phyloP scores from a whole-genome alignment of 2,113 vertebrate genomes.

The Prunella fulvescens region DNA sequence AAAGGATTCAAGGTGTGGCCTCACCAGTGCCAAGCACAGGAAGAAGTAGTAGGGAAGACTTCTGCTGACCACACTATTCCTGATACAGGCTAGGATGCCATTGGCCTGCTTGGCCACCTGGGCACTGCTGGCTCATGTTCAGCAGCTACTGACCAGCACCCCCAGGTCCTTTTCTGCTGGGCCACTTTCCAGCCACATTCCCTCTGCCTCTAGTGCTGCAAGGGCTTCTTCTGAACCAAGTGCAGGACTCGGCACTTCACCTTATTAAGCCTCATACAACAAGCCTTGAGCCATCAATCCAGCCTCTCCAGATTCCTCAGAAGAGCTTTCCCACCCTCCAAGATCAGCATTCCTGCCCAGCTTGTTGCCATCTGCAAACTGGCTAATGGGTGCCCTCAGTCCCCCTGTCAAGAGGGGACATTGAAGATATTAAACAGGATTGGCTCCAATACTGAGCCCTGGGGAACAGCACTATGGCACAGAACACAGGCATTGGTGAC shows the following conservation, averaged over 20 bases:
- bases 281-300: not conserved
- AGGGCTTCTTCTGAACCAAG: not conserved
- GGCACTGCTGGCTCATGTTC: accelerated
- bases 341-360: not conserved
- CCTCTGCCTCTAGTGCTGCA: not conserved
- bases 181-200: not conserved
- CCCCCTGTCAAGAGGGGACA: not conserved
- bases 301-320: not conserved
- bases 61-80: not conserved
- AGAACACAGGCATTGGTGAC: not conserved
- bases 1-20: not conserved
- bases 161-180: not conserved
- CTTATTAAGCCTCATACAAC: not conserved
- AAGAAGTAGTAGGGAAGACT: accelerated
- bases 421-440: not conserved
- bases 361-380: not conserved
- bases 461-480: not conserved
- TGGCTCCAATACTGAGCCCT: not conserved
- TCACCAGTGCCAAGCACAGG: not conserved
- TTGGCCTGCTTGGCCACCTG: not conserved
- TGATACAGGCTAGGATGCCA: not conserved
- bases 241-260: not conserved
- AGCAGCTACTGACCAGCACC: not conserved
- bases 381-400: not conserved
- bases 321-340: not conserved